A percentile compares a stretch with the other conserved stretches of the same genome.
phyloP scores from a whole-genome alignment of 2,113 vertebrate genomes.

The Archilochus colubris region DNA sequence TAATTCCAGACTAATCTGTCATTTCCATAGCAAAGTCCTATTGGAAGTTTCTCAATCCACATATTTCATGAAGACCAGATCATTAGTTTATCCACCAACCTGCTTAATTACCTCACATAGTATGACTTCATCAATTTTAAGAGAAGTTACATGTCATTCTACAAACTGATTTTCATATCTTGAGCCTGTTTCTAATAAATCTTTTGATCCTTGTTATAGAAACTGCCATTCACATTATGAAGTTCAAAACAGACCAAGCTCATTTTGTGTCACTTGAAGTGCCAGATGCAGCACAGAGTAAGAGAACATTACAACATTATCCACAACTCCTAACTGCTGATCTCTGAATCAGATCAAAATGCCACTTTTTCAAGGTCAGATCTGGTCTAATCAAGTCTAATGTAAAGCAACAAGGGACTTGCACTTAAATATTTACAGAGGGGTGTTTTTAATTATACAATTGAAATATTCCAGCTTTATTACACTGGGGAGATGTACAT shows the following conservation, averaged over 20 bases:
- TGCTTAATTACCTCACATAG: neutral
- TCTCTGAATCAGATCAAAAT: neutral
- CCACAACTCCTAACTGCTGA: neutral
- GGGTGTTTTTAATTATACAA: slow-evolving; percentile 25
- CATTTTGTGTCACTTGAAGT: neutral
- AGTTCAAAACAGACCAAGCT: neutral
- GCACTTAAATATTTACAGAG: neutral
- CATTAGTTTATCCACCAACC: neutral
- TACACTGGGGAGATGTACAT: neutral
- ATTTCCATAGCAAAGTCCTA: neutral
- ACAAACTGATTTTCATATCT: neutral
- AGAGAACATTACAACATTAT: neutral
- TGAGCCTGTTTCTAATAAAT: neutral
- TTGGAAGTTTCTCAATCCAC: neutral
- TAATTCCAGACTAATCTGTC: neutral
- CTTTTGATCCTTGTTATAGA: neutral
- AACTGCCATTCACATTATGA: neutral
- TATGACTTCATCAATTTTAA: neutral
- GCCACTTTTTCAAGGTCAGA: neutral
- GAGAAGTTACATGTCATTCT: neutral
- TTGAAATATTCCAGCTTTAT: slow-evolving; percentile 29
- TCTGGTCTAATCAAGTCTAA: neutral
- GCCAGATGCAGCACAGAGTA: neutral
- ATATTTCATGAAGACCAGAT: neutral
- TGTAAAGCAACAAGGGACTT: neutral